Conservation (phyloP, 2,888 invertebrate species). For the Clanis bilineata region DNA sequence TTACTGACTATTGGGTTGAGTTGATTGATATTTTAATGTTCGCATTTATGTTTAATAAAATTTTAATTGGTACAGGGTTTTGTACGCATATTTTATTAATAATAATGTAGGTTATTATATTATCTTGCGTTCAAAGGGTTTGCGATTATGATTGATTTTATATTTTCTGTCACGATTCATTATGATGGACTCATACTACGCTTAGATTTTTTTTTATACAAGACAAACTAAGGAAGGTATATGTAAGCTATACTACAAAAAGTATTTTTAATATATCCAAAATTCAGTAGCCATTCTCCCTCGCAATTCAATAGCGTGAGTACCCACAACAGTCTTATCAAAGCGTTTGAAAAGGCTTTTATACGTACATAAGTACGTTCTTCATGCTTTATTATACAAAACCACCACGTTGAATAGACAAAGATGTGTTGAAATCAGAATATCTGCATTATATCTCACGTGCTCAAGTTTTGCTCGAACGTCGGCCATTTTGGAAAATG, state of each 20-base stretch:
- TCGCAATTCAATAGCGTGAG: neutral
- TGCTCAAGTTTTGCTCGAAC: neutral
- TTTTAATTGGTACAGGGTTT: neutral
- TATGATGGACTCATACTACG: too few species aligned
- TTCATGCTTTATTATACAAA: neutral
- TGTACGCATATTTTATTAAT: neutral
- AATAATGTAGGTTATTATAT: too few species aligned
- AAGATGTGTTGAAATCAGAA: constrained; percentile 8
- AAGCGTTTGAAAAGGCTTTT: constrained; percentile 8
- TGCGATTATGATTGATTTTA: too few species aligned
- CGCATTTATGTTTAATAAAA: neutral
- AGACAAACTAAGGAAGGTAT: too few species aligned
- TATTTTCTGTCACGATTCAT: too few species aligned
- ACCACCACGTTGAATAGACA: constrained; percentile 3
- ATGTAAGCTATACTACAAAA: neutral
- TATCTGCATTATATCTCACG: constrained; percentile 8
- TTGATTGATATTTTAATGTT: constrained; percentile 4
- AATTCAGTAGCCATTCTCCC: neutral
- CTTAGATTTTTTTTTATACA: too few species aligned
- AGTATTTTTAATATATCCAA: neutral
- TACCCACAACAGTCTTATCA: constrained; percentile 9
- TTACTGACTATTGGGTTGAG: neutral
- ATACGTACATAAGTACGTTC: neutral
- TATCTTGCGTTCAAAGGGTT: too few species aligned
- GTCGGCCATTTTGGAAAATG: constrained; percentile 9